Evolutionary conservation across 2,888 invertebrate species (phyloP).

Genomic region (Blera fallax): DNA sequence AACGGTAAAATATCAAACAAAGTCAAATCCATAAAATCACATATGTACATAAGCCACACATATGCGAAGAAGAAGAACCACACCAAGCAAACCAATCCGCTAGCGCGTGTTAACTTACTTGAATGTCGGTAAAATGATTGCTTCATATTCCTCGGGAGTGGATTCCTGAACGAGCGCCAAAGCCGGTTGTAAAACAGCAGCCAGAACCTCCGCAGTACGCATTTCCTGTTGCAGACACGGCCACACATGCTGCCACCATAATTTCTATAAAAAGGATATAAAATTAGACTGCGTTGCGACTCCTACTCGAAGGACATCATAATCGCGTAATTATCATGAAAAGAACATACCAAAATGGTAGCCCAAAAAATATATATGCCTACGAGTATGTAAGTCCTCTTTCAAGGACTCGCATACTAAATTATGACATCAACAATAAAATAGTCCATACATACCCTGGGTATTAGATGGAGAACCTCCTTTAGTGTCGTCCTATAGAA

Average conservation of each 20-base stretch:
- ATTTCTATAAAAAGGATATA: slow-evolving; percentile 87
- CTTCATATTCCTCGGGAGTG: slow-evolving; percentile 89
- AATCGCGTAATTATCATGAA: slow-evolving; percentile 4
- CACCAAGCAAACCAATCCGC: not conserved
- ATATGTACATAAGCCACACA: slow-evolving; percentile 9
- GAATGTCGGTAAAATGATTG: slow-evolving; percentile 91
- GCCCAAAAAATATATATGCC: not conserved
- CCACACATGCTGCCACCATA: slow-evolving; percentile 97
- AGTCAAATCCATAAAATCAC: slow-evolving; percentile 37
- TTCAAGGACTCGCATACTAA: not conserved
- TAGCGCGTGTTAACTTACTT: slow-evolving; percentile 85
- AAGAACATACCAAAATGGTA: not conserved
- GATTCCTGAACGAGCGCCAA: slow-evolving; percentile 91
- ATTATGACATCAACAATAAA: not conserved
- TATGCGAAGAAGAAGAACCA: too few relatives aligned
- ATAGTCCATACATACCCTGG: slow-evolving; percentile 86
- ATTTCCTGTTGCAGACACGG: slow-evolving; percentile 93
- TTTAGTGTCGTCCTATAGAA: slow-evolving; percentile 94
- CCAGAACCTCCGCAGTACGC: slow-evolving; percentile 91
- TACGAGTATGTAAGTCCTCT: not conserved
- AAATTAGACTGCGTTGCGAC: slow-evolving; percentile 12
- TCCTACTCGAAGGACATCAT: not conserved
- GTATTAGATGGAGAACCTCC: slow-evolving; percentile 93
- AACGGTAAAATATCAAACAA: slow-evolving; percentile 7
- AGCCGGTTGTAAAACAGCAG: slow-evolving; percentile 92